Evolutionary conservation across 53 echinoderm and acorn worm genomes (phyloP).

Genomic region (Arbacia lixula): DNA sequence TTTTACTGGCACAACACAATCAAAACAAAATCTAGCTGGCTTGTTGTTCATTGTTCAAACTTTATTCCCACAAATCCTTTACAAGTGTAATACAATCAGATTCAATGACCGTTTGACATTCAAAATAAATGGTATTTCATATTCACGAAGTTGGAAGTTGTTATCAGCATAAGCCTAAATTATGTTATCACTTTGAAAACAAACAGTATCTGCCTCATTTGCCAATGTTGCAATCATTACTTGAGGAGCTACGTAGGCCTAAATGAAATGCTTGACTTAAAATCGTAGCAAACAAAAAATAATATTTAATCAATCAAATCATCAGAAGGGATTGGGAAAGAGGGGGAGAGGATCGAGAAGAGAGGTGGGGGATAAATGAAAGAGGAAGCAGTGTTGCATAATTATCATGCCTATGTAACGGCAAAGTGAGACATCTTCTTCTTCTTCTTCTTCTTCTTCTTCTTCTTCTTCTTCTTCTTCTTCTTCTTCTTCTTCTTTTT

Average conservation of each 20-base stretch:
- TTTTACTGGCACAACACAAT: not conserved
- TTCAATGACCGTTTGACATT: not conserved
- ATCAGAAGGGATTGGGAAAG: not conserved
- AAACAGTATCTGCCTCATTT: not conserved
- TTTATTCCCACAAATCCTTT: not conserved
- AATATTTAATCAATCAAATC: too few species aligned
- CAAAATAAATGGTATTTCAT: not conserved
- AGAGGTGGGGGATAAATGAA: too few species aligned
- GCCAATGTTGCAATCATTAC: too few species aligned
- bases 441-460: constrained; percentile 8
- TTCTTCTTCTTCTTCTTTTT: not conserved
- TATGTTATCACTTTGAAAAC: not conserved
- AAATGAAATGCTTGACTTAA: too few species aligned
- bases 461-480: constrained; percentile 4
- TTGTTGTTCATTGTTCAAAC: not conserved
- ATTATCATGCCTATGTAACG: too few species aligned
- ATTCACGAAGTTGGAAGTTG: not conserved
- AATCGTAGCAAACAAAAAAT: too few species aligned
- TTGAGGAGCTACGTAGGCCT: too few species aligned
- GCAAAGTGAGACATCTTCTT: too few species aligned
- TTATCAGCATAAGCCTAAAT: not conserved
- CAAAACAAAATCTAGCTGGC: not conserved
- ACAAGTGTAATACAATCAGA: not conserved
- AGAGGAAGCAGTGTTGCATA: too few species aligned
- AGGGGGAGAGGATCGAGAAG: too few species aligned